Conservation (phyloP, 2,797 vertebrate genomes). For the Telmatherina bonti region DNA sequence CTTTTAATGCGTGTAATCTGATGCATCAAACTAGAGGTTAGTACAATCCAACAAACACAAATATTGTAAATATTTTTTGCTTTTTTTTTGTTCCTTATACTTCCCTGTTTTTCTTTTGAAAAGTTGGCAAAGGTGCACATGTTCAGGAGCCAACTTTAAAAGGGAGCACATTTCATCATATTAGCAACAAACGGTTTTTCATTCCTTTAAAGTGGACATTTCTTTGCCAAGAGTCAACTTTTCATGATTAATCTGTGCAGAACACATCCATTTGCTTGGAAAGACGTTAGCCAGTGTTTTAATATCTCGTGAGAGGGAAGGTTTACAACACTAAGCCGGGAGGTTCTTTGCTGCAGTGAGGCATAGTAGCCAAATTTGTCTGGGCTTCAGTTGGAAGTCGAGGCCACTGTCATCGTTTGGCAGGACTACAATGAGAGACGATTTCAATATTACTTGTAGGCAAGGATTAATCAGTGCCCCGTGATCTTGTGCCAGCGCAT, state of each 20-base stretch:
- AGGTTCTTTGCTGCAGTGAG: conserved; percentile 6
- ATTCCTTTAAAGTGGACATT: not conserved
- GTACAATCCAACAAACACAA: not conserved
- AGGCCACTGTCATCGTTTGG: conserved; percentile 13
- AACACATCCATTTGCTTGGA: conserved; percentile 7
- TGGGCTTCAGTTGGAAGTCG: conserved; percentile 10
- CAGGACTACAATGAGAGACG: not conserved
- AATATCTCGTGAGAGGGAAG: not conserved
- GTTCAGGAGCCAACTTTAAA: not conserved
- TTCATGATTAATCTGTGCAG: conserved; percentile 9
- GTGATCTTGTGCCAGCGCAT: not conserved
- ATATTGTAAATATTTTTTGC: not conserved
- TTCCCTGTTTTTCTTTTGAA: not conserved
- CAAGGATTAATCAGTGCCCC: conserved; percentile 34
- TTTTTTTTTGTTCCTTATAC: not conserved
- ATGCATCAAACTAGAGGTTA: not conserved
- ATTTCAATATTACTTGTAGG: conserved; percentile 15
- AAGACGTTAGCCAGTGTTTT: not conserved
- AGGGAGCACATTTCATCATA: not conserved
- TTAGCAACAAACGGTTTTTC: not conserved
- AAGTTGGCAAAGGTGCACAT: not conserved
- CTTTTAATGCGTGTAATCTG: not conserved
- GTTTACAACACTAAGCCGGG: conserved; percentile 15
- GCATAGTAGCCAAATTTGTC: conserved; percentile 4
- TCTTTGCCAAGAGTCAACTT: not conserved